Evolutionary conservation across 2,888 invertebrate species (phyloP), one percentile per base, ranked within the genome.

Genomic region (Punctoribates punctum): DNA sequence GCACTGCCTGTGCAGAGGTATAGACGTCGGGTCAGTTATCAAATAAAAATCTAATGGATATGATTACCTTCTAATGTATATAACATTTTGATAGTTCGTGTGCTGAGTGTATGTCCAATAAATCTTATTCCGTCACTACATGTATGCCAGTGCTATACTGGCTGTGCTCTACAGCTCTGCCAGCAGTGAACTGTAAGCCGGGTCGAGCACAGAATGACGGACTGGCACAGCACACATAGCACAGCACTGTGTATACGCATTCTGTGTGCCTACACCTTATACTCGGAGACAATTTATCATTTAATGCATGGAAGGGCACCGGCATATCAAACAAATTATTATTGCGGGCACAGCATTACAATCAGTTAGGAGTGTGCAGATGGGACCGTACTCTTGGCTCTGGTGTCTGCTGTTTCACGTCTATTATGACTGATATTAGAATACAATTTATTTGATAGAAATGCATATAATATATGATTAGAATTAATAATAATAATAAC

Each of bases 231-330:
- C 13, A n/a, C n/a, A n/a, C n/a, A 34, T 67, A 1, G 9, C 38
- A 15, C 15, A 13, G 6, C 20, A 54, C 54, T 11, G n/a, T n/a
- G 20, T n/a, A 54, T 54, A 8, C 54, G 5, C 27, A 60, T 60
- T 60, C 23, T 25, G 25, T 17, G 60, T 29, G 27, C 23, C 34
- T 67, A 67, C 34, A 38, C 65, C 65, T 34, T 67, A 67, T 67
- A 38, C 20, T 54, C n/a, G 23, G 23, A 67, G 34, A 38, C 65
- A 67, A 67, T 67, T 20, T 67, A 67, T 67, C 65, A 67, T 67
- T 67, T 67, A 38, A 29, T 27, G 65, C 65, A 67, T 67, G 65
- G 65, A 67, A 67, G 65, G 38, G 29, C 65, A 67, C 65, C 65
- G 38, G 65, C 65, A 67, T 60, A 25, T 60, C 60, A 60, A 60